Evolutionary conservation across 2,113 vertebrate genomes (phyloP).

Genomic region (Paratilapia polleni): DNA sequence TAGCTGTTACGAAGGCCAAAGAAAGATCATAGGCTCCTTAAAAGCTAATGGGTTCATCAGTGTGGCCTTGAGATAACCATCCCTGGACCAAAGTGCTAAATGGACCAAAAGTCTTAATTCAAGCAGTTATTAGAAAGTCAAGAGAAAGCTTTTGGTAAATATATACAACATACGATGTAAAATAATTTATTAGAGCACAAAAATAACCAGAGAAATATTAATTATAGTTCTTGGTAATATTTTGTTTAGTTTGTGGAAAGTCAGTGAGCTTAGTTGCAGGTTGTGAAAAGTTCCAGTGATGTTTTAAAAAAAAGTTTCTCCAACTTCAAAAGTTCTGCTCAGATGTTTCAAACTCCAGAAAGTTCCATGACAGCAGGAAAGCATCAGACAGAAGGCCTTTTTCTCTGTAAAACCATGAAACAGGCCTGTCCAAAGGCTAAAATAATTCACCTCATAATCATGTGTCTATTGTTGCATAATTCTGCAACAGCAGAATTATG

Average conservation of each 20-base stretch:
- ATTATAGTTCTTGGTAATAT: neutral
- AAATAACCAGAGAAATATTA: neutral
- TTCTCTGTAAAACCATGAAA: slow-evolving; percentile 33
- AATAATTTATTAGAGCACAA: slow-evolving; percentile 9
- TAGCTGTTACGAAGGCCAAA: neutral
- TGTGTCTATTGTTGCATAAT: too few relatives aligned
- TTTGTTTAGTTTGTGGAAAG: neutral
- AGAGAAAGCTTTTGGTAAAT: slow-evolving; percentile 13
- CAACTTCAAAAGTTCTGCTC: neutral
- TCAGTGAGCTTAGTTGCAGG: neutral
- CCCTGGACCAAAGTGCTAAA: neutral
- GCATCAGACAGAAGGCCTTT: neutral
- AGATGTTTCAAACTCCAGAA: neutral
- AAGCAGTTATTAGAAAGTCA: slow-evolving; percentile 21
- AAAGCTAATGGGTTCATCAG: neutral
- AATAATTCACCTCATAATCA: too few relatives aligned
- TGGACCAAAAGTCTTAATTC: neutral
- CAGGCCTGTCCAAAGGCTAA: neutral
- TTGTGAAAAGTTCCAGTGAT: neutral
- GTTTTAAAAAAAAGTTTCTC: neutral
- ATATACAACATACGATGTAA: slow-evolving; percentile 37
- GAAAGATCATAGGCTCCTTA: neutral
- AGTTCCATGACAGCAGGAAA: slow-evolving; percentile 7
- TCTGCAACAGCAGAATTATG: neutral
- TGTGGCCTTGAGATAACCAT: neutral